Percentiles rank a stretch among this genome's conserved stretches.
Conservation (phyloP, 2,888 invertebrate genomes). For the Dryococelus australis region DNA sequence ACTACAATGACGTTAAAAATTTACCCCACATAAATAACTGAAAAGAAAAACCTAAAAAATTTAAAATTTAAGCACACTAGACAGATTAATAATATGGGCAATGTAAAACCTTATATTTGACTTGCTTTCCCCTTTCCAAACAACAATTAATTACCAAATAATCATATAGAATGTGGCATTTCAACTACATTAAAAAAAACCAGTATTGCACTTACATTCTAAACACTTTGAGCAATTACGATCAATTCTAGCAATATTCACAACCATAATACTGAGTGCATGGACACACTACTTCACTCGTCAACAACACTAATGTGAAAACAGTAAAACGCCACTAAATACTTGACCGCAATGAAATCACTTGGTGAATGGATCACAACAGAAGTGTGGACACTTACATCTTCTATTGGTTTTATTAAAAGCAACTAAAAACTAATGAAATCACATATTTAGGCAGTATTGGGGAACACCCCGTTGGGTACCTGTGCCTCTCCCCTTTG, state of each 20-base stretch:
- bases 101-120: too few relatives aligned
- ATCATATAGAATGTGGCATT: too few relatives aligned
- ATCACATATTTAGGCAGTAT: constrained; percentile 32
- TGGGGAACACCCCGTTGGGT: constrained; percentile 41
- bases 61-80: too few relatives aligned
- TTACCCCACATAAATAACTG: too few relatives aligned
- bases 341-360: neutral
- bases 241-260: neutral
- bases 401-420: constrained; percentile 25
- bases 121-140: neutral
- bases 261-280: neutral
- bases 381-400: constrained; percentile 44
- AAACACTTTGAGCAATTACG: too few relatives aligned
- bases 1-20: too few relatives aligned
- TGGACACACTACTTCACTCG: neutral
- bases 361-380: neutral
- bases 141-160: neutral
- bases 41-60: too few relatives aligned
- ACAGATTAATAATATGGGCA: too few relatives aligned
- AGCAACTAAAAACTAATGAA: constrained; percentile 32
- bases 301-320: neutral
- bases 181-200: too few relatives aligned
- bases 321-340: neutral
- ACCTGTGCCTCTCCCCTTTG: constrained; percentile 39
- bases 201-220: too few relatives aligned